Evolutionary conservation across 2,797 vertebrate species (phyloP), one percentile per base, ranked within the genome.

Genomic region (Ceyx erithaca): DNA sequence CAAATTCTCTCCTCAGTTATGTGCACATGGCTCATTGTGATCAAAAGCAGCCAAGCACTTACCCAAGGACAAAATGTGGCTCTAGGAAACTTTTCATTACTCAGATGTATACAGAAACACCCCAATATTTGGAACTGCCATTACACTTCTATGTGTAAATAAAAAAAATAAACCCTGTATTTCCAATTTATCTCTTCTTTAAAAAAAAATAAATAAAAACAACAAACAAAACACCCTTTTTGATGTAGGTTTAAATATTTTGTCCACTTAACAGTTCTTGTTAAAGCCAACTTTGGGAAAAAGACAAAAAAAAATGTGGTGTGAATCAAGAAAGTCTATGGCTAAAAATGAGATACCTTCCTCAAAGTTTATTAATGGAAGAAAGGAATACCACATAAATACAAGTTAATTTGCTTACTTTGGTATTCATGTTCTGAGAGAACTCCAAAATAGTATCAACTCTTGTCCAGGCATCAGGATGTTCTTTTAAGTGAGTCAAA

Each of bases 371-470:
- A 98, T 93, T 93, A 97, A 95, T 97, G 97, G 97, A 97, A 98
- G 97, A 97, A 96, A 97, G 81, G 91, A 96, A 95, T 96, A 92
- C 51, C 89, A 80, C 92, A 93, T 95, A 95, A 97, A 91, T 97
- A 97, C 93, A 96, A 96, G 96, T 96, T 95, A n/a, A 95, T 86
- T 91, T 73, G 92, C 99, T 94, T 98, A 99, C 99, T 98, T 99
- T 99, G 84, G 99, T 99, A 96, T 99, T 99, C 99, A 99, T 99
- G 96, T 99, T 99, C 98, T 99, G 99, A 58, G 99, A 99, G 96
- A 99, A 99, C 97, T 99, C 99, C 98, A 99, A 96, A 97, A 99
- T 99, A 95, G 99, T 99, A 98, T 99, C 99, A 40, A 99, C 99
- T 97, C 99, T 98, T 63, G 99, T 99, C 99, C 99, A 99, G 0